phyloP scores from a whole-genome alignment of 1,140 invertebrate species.

The Palaemon carinicauda region DNA sequence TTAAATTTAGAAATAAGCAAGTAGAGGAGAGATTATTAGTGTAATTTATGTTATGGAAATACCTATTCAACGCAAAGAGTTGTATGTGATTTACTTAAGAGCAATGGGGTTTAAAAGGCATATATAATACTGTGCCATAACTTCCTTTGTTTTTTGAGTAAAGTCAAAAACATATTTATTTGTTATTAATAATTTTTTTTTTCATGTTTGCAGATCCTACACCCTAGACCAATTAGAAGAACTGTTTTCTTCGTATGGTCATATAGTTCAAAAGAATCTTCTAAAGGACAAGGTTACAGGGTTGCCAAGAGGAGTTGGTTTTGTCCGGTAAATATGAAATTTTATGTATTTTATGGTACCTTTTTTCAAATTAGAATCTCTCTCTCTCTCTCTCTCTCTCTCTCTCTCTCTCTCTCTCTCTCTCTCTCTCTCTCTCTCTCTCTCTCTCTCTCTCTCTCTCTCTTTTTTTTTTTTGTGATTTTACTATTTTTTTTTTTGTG shows the following conservation, averaged over 20 bases:
- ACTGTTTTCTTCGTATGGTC: conserved; percentile 85
- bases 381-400: background rate
- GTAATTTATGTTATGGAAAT: no score
- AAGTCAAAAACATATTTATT: no score
- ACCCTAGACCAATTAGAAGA: conserved; percentile 71
- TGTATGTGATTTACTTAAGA: no score
- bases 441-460: background rate
- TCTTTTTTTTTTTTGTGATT: background rate
- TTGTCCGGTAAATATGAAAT: conserved; percentile 79
- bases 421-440: background rate
- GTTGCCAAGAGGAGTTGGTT: conserved; percentile 85
- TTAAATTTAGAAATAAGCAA: no score
- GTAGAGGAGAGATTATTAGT: no score
- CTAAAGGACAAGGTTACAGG: conserved; percentile 87
- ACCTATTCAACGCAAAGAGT: no score
- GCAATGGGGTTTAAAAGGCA: no score
- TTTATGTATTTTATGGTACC: no score
- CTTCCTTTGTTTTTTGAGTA: no score
- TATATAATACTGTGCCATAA: no score
- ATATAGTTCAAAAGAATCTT: conserved; percentile 90
- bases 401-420: background rate
- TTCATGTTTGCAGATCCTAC: conserved; percentile 54
- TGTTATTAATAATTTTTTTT: background rate
- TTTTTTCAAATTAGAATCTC: no score
- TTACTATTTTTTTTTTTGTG: no score